Evolutionary conservation across 2,888 invertebrate genomes (phyloP).

Genomic region (Synanthedon myopaeformis): DNA sequence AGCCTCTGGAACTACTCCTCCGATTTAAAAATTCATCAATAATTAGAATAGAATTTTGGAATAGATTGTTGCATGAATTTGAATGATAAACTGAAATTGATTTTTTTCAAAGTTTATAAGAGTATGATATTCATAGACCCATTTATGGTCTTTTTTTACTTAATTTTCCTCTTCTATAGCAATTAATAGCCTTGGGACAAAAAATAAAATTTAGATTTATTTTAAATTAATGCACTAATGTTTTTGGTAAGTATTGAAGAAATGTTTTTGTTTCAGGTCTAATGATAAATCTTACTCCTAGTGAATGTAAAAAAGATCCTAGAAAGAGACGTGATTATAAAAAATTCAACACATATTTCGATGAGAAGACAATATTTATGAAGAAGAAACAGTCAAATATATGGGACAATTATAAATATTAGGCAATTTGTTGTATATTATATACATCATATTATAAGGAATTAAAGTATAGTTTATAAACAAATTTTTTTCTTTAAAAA

Average conservation of each 20-base stretch:
- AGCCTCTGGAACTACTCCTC: too few species aligned
- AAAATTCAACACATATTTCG: conserved; percentile 86
- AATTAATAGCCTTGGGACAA: too few species aligned
- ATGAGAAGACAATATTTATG: conserved; percentile 78
- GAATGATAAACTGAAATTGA: too few species aligned
- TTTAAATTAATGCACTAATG: not conserved
- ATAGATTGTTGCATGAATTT: too few species aligned
- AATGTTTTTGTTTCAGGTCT: conserved; percentile 67
- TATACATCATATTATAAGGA: not conserved
- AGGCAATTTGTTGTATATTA: conserved; percentile 5
- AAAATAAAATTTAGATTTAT: conserved; percentile 4
- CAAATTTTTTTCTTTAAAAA: too few species aligned
- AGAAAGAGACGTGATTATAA: conserved; percentile 75
- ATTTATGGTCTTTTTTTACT: too few species aligned
- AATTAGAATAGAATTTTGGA: too few species aligned
- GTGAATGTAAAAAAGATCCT: conserved; percentile 76
- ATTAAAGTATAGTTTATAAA: not conserved
- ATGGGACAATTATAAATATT: conserved; percentile 44
- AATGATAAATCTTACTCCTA: conserved; percentile 79
- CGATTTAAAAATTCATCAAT: too few species aligned
- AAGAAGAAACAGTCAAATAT: conserved; percentile 34
- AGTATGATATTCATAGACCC: too few species aligned
- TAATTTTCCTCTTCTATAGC: too few species aligned
- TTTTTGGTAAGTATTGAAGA: not conserved
- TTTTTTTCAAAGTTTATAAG: too few species aligned